Percentiles rank a stretch among this genome's conserved stretches.
Evolutionary conservation across 2,888 invertebrate species (phyloP).

Genomic region (Toxonevra muliebris): DNA sequence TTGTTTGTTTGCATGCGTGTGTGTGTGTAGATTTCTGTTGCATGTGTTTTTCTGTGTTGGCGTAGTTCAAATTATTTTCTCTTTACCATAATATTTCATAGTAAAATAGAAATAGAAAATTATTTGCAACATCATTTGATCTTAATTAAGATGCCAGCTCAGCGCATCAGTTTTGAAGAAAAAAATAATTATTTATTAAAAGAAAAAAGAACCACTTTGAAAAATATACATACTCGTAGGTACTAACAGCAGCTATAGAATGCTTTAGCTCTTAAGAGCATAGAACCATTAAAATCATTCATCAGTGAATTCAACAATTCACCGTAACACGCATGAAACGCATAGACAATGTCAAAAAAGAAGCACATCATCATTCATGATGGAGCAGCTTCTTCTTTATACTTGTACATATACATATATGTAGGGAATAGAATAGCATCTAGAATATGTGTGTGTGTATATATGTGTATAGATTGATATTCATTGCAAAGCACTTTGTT

Average conservation of each 20-base stretch:
- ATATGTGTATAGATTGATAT: neutral
- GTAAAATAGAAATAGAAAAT: slow-evolving; percentile 23
- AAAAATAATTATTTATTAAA: neutral
- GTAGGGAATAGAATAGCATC: too few relatives aligned
- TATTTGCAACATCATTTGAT: slow-evolving; percentile 58
- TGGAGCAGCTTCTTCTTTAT: too few relatives aligned
- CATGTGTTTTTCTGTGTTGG: neutral
- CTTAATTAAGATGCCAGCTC: slow-evolving; percentile 56
- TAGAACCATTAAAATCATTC: neutral
- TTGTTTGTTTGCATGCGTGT: neutral
- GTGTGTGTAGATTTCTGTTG: slow-evolving; percentile 1
- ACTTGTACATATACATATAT: too few relatives aligned
- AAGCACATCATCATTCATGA: slow-evolving; percentile 52
- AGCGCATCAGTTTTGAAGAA: neutral
- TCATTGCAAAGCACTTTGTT: too few relatives aligned
- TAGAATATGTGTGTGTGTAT: too few relatives aligned
- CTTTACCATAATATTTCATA: too few relatives aligned
- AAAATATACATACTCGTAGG: too few relatives aligned
- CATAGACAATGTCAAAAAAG: slow-evolving; percentile 54
- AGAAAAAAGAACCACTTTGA: too few relatives aligned
- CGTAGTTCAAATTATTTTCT: neutral
- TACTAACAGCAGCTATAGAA: too few relatives aligned
- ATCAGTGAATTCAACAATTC: slow-evolving; percentile 9
- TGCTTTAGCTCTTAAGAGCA: too few relatives aligned
- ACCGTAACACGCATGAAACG: slow-evolving; percentile 36